Conservation (phyloP, 2,113 vertebrate genomes). For the Panthera leo region DNA sequence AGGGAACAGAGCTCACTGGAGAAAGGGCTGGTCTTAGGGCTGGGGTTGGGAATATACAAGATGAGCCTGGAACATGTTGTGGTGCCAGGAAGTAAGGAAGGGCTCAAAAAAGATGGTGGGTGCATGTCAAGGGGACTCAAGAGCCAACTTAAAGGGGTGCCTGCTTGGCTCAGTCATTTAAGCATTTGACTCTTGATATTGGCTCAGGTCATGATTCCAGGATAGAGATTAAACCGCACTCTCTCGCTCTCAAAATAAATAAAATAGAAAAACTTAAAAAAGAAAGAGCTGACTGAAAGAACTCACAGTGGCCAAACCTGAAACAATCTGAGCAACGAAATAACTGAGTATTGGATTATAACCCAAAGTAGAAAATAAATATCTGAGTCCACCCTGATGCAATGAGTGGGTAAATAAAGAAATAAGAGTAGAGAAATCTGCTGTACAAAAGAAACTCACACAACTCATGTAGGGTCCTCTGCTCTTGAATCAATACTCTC, state of each 20-base stretch:
- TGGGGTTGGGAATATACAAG: neutral
- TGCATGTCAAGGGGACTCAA: neutral
- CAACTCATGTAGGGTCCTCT: neutral
- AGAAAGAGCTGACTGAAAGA: neutral
- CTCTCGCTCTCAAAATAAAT: no score
- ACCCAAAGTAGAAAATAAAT: neutral
- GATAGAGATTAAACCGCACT: no score
- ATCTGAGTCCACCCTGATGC: neutral
- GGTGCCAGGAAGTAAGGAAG: neutral
- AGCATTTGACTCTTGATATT: no score
- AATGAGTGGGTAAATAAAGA: neutral
- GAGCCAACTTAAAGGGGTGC: neutral
- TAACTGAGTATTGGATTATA: neutral
- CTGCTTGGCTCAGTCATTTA: no score
- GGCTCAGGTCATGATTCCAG: no score
- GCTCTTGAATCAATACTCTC: neutral
- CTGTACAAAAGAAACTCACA: neutral
- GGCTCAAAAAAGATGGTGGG: neutral
- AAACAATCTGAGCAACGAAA: neutral
- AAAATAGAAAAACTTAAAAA: no score
- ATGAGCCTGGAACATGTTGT: neutral
- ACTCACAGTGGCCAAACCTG: neutral
- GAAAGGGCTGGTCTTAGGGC: neutral
- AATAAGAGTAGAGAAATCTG: neutral
- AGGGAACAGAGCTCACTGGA: neutral